Conservation (phyloP, 2,797 vertebrate genomes). For the Megalops cyprinoides region DNA sequence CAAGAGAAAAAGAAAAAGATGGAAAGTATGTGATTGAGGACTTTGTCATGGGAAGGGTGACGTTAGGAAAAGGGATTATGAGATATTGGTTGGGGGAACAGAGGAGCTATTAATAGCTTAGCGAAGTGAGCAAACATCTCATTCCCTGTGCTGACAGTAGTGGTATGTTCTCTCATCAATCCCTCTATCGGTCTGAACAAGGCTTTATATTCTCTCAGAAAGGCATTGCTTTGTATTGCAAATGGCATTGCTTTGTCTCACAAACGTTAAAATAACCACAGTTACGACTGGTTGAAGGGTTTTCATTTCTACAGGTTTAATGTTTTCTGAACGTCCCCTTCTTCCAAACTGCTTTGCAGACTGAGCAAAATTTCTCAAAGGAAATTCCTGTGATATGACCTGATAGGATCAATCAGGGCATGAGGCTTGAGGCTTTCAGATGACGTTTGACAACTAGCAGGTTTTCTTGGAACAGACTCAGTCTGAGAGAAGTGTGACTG, state of each 20-base stretch:
- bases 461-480: neutral
- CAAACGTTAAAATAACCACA: neutral
- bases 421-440: neutral
- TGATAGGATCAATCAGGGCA: neutral
- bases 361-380: too few species aligned
- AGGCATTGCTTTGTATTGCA: neutral
- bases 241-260: neutral
- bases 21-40: slow-evolving; percentile 73
- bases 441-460: neutral
- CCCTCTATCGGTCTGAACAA: neutral
- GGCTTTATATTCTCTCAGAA: neutral
- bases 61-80: slow-evolving; percentile 54
- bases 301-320: neutral
- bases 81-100: slow-evolving; percentile 60
- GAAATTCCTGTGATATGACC: too few species aligned
- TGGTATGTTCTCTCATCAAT: neutral
- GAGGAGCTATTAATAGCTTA: slow-evolving; percentile 67
- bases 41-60: slow-evolving; percentile 49
- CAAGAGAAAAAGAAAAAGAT: slow-evolving; percentile 50
- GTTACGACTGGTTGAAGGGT: neutral
- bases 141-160: neutral
- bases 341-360: too few species aligned
- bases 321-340: too few species aligned
- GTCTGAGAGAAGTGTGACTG: neutral
- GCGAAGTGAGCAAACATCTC: slow-evolving; percentile 7